Evolutionary conservation across 2,888 invertebrate species (phyloP).

Genomic region (Spodoptera littoralis): DNA sequence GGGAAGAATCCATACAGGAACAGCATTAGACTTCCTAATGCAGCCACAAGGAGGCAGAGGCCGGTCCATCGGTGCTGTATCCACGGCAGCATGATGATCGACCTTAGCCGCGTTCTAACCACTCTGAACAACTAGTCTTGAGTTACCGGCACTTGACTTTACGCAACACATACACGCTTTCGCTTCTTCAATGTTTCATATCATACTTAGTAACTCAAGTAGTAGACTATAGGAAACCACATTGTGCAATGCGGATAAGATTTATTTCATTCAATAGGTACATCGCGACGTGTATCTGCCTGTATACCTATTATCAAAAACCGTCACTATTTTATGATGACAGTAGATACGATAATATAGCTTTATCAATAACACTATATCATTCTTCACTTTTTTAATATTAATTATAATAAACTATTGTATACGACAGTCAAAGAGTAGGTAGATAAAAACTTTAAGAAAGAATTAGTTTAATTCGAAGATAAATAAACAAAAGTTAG

Average conservation of each 20-base stretch:
- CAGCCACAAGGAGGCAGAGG: slow-evolving; percentile 77
- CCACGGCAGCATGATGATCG: slow-evolving; percentile 76
- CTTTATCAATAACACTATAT: slow-evolving; percentile 5
- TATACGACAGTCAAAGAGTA: too few relatives aligned
- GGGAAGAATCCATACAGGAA: slow-evolving; percentile 91
- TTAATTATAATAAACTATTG: too few relatives aligned
- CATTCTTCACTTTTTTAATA: too few relatives aligned
- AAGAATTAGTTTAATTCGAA: too few relatives aligned
- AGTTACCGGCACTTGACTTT: slow-evolving; percentile 34
- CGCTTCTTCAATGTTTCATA: slow-evolving; percentile 57
- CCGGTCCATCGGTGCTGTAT: slow-evolving; percentile 82
- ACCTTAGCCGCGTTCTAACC: slow-evolving; percentile 35
- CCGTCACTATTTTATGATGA: slow-evolving; percentile 19
- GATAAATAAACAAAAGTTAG: too few relatives aligned
- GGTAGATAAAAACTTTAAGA: too few relatives aligned
- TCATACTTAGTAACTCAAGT: slow-evolving; percentile 47
- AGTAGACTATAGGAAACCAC: slow-evolving; percentile 50
- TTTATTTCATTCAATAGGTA: slow-evolving; percentile 42
- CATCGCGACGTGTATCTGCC: slow-evolving; percentile 17
- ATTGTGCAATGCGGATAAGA: slow-evolving; percentile 63
- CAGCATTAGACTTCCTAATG: slow-evolving; percentile 77
- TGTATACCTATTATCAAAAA: slow-evolving; percentile 22
- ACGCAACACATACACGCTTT: slow-evolving; percentile 55
- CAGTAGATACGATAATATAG: slow-evolving; percentile 39
- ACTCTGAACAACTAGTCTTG: slow-evolving; percentile 41